phyloP scores from a whole-genome alignment of 1,140 invertebrate genomes.

The Zaprionus ghesquierei region DNA sequence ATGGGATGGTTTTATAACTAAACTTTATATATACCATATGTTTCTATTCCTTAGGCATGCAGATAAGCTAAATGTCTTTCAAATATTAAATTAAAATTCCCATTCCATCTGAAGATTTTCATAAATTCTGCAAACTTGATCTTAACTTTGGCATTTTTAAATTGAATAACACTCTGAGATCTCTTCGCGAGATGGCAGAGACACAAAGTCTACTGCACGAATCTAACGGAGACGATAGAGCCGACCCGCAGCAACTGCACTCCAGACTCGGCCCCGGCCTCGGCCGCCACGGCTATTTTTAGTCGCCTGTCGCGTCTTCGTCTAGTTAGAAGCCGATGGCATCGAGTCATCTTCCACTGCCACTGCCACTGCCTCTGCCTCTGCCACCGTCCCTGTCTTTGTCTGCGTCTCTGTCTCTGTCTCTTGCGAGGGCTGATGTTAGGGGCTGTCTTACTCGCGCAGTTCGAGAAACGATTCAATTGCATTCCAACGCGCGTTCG shows the following conservation, averaged over 20 bases:
- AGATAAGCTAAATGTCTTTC: too few relatives aligned
- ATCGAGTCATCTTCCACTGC: slow-evolving; percentile 21
- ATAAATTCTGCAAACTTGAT: neutral
- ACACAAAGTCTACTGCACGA: slow-evolving; percentile 56
- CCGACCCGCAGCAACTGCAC: slow-evolving; percentile 53
- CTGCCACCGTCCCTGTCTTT: neutral
- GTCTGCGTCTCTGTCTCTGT: slow-evolving; percentile 5
- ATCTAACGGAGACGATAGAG: slow-evolving; percentile 66
- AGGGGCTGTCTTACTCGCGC: slow-evolving; percentile 50
- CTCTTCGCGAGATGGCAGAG: slow-evolving; percentile 64
- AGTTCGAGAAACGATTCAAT: slow-evolving; percentile 55
- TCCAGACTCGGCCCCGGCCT: slow-evolving; percentile 27
- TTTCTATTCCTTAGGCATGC: too few relatives aligned
- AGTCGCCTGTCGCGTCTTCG: slow-evolving; percentile 51
- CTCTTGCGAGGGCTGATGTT: slow-evolving; percentile 41
- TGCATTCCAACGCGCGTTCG: slow-evolving; percentile 78
- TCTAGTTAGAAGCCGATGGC: slow-evolving; percentile 60
- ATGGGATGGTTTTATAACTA: too few relatives aligned
- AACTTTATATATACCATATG: too few relatives aligned
- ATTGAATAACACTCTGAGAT: neutral
- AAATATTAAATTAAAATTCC: too few relatives aligned
- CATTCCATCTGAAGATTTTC: neutral
- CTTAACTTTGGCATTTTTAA: neutral
- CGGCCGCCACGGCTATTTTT: slow-evolving; percentile 51
- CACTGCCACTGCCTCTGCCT: slow-evolving; percentile 5